Evolutionary conservation across 35 echinoderm and acorn worm genomes (phyloP), one percentile per base, ranked within the genome.

Genomic region (Heliocidaris erythrogramma): DNA sequence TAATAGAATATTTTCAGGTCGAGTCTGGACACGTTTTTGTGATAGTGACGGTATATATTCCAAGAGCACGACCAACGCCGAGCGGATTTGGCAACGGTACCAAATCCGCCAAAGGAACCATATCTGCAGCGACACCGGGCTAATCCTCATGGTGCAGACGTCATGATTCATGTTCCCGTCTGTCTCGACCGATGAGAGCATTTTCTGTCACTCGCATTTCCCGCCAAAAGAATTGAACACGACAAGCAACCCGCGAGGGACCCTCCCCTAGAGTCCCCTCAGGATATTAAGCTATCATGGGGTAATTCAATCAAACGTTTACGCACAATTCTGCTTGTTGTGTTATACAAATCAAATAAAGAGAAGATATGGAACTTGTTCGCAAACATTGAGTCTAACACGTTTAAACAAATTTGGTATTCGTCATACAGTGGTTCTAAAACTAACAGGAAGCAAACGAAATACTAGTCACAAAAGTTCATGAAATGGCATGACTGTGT

Each of bases 221-320:
- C 65, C 65, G 65, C 65, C 65, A 78, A 78, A 78, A 18, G 65
- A 78, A 78, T 78, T 78, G 65, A 24, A n/a, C 27, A 21, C 21
- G 65, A 78, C 65, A 78, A 24, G 65, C 65, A 18, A 78, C 65
- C 65, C 65, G 21, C 65, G 18, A 18, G 65, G 21, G 65, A 78
- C 65, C 65, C 65, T 78, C 65, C 65, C 65, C 65, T n/a, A 24
- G 65, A 78, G 65, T n/a, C 14, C 65, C 65, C 65, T 78, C 65
- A 78, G 65, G 65, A 78, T 27, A 78, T 78, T 5, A 18, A 78
- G 65, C 65, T 24, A n/a, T 78, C 14, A 78, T 78, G 65, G 65
- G 21, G 18, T 78, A 78, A 78, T 78, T 78, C 65, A 78, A 78
- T 78, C 65, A 78, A 78, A 78, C 65, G 65, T n/a, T 78, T 78